A percentile compares a stretch with the other conserved stretches of the same genome.
Evolutionary conservation across 2,888 invertebrate species (phyloP).

Genomic region (Philopedon plagiatum): DNA sequence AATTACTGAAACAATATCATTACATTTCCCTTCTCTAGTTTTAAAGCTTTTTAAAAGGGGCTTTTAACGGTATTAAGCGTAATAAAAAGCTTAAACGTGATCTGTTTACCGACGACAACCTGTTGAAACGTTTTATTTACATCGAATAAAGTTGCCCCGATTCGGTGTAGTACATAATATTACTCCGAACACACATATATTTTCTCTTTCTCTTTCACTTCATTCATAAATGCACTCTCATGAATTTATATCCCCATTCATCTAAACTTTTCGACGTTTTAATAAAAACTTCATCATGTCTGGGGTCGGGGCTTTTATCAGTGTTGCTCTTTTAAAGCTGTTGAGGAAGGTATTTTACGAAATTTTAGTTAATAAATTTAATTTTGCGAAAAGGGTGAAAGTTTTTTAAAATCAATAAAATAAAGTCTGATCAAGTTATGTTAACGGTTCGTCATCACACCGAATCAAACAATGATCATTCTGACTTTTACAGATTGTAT

Average conservation of each 20-base stretch:
- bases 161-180: slow-evolving; percentile 49
- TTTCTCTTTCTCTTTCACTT: slow-evolving; percentile 53
- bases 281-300: slow-evolving; percentile 39
- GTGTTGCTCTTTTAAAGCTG: neutral
- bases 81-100: slow-evolving; percentile 57
- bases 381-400: neutral
- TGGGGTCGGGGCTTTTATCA: slow-evolving; percentile 29
- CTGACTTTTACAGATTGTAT: too few species aligned
- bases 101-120: slow-evolving; percentile 60
- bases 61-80: slow-evolving; percentile 29
- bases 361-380: neutral
- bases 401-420: neutral
- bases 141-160: slow-evolving; percentile 34
- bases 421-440: too few species aligned
- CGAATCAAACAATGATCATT: too few species aligned
- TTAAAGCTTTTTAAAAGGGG: slow-evolving; percentile 9
- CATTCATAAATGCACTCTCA: slow-evolving; percentile 58
- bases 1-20: slow-evolving; percentile 2
- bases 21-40: neutral
- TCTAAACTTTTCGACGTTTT: slow-evolving; percentile 46
- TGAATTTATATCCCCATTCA: slow-evolving; percentile 56
- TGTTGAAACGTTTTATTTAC: slow-evolving; percentile 61
- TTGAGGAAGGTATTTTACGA: neutral
- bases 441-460: too few species aligned
- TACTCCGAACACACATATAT: slow-evolving; percentile 55